Evolutionary conservation across 2,797 vertebrate species (phyloP), one percentile per base, ranked within the genome.

Genomic region (Poecilia wingei): DNA sequence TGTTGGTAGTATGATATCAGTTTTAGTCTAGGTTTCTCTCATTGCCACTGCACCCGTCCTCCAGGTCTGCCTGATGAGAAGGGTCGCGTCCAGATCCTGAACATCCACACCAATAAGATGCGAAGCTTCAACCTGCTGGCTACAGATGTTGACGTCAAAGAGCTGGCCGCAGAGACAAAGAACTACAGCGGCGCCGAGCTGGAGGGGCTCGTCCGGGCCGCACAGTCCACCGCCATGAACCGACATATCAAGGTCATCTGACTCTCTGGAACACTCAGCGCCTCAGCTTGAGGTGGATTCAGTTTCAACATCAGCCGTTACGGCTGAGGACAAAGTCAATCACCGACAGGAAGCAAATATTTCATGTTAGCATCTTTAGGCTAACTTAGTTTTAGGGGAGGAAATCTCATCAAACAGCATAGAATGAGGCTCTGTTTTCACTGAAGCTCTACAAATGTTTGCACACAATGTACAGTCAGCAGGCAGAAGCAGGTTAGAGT

Each of bases 221-320:
- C 98, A 0, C 98, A 99, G 88, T 99, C 98, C 74, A 99, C 98
- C 0, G 98, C 98, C 78, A 99, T 99, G 98, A 99, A 99, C 95
- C 96, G 98, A 31, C 98, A 98, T 91, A 99, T 99, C 85, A 99
- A 99, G 97, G 98, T 99, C 84, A 55, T 16, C 55, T 46, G 8
- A 18, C 75, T 22, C 43, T 59, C 33, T 51, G 45, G 3, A 20
- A 70, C 36, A 5, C 18, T n/a, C 41, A 10, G 49, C 28, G 41
- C 31, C 25, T 45, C 16, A 6, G 31, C 51, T 59, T 68, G 28
- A n/a, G 43, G 33, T 12, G 31, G 13, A 22, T 68, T 53, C 39
- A 74, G 47, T 66, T 66, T 39, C 22, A 12, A 6, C 4, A 16
- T 61, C 14, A 61, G 4, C 28, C 6, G 2, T 61, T 16, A 39